phyloP scores from a whole-genome alignment of 1,140 invertebrate species.

The Rhagoletis pomonella region DNA sequence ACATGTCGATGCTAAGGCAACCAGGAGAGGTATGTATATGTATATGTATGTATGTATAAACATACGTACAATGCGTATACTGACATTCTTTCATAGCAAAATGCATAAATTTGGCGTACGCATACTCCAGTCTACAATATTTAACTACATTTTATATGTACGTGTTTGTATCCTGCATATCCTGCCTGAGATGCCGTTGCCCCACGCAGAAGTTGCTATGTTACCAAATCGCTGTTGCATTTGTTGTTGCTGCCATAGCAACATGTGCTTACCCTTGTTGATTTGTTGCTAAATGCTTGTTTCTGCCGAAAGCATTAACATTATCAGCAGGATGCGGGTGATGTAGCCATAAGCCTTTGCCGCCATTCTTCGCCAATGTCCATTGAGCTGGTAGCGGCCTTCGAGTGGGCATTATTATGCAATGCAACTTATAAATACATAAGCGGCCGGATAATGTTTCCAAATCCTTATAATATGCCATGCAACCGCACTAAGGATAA shows the following conservation, averaged over 20 bases:
- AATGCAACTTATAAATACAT: conserved; percentile 17
- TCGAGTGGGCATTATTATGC: conserved; percentile 26
- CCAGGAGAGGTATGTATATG: neutral
- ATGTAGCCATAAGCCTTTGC: neutral
- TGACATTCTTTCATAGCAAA: neutral
- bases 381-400: too few relatives aligned
- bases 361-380: neutral
- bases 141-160: neutral
- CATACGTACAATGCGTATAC: neutral
- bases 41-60: neutral
- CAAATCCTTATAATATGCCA: conserved; percentile 17
- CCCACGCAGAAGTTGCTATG: neutral
- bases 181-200: neutral
- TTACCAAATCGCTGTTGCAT: neutral
- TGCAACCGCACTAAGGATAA: neutral
- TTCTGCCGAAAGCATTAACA: neutral
- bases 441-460: conserved; percentile 43
- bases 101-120: neutral
- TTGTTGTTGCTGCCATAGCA: conserved; percentile 33
- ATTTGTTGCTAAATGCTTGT: neutral
- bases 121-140: neutral
- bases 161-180: neutral
- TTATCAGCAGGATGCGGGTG: neutral
- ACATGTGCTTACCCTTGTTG: conserved; percentile 18
- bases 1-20: neutral